Conservation (phyloP, 2,797 vertebrate genomes). For the Sebastes miniatus region DNA sequence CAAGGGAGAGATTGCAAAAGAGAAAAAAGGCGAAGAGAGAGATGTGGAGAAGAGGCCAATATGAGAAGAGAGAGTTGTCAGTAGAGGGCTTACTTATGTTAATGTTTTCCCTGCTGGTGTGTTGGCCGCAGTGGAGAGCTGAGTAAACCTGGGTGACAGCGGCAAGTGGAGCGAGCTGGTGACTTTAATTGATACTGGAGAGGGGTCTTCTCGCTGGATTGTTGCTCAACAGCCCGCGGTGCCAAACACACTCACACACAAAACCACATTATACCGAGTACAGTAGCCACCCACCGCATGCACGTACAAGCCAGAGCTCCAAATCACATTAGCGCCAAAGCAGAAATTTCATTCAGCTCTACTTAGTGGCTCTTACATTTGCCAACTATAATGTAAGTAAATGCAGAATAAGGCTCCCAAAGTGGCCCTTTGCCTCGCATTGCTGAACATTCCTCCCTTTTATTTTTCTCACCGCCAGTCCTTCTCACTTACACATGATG, state of each 20-base stretch:
- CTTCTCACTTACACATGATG: slow-evolving; percentile 2
- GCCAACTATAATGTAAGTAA: slow-evolving; percentile 43
- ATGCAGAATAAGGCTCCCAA: slow-evolving; percentile 26
- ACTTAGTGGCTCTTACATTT: slow-evolving; percentile 30
- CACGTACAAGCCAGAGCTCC: slow-evolving; percentile 36
- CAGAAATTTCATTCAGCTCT: slow-evolving; percentile 47
- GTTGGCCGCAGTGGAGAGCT: slow-evolving; percentile 55
- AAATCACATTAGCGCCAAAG: slow-evolving; percentile 51
- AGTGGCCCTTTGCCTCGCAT: slow-evolving; percentile 16
- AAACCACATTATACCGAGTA: slow-evolving; percentile 28
- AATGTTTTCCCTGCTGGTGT: slow-evolving; percentile 78
- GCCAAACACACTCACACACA: slow-evolving; percentile 29
- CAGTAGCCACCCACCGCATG: slow-evolving; percentile 44
- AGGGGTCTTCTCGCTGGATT: slow-evolving; percentile 64
- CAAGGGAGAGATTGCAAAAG: slow-evolving; percentile 41
- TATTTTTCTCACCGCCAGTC: neutral
- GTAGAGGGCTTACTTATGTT: slow-evolving; percentile 80
- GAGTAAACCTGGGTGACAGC: slow-evolving; percentile 59
- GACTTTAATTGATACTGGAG: slow-evolving; percentile 79
- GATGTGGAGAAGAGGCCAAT: slow-evolving; percentile 44
- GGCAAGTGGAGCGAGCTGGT: slow-evolving; percentile 62
- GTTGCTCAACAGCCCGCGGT: slow-evolving; percentile 47
- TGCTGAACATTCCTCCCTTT: slow-evolving; percentile 22
- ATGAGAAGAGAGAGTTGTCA: slow-evolving; percentile 64
- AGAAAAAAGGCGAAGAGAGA: slow-evolving; percentile 33